A percentile compares a stretch with the other conserved stretches of the same genome.
These are phyloP conservation scores for Xestia rhomboidea DNA, from an alignment of 2,888 invertebrate species.

Conservation along the genomic window DNA sequence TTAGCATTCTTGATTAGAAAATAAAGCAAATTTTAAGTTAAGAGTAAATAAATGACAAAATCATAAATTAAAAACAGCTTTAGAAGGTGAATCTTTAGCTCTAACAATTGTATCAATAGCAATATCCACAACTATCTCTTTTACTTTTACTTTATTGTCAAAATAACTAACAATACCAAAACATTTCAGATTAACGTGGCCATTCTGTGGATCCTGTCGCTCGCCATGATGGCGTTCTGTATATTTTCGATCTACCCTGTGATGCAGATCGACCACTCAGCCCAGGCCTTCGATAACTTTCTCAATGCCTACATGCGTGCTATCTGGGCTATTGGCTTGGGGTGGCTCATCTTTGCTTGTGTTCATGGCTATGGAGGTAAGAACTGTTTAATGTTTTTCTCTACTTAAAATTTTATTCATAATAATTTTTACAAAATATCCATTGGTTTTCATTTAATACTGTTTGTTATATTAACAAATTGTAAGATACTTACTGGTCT, in stretches of 20 bases:
- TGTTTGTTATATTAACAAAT: too few relatives aligned
- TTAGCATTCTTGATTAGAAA: background rate
- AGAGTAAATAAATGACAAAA: background rate
- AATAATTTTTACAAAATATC: background rate
- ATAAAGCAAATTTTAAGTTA: background rate
- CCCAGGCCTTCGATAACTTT: slow-evolving; percentile 76
- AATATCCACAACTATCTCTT: too few relatives aligned
- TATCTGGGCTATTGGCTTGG: slow-evolving; percentile 82
- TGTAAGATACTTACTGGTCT: background rate
- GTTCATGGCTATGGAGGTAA: slow-evolving; percentile 87
- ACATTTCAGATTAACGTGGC: slow-evolving; percentile 70
- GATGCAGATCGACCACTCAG: slow-evolving; percentile 70
- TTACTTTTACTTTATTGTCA: background rate
- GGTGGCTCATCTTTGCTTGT: slow-evolving; percentile 87
- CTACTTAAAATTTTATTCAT: background rate
- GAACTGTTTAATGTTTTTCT: slow-evolving; percentile 6
- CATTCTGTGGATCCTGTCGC: slow-evolving; percentile 73
- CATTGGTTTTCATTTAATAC: background rate
- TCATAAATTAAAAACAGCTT: background rate
- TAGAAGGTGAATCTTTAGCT: background rate
- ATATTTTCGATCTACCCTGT: slow-evolving; percentile 79
- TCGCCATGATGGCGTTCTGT: slow-evolving; percentile 75
- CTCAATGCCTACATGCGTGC: slow-evolving; percentile 82
- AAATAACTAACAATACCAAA: background rate
- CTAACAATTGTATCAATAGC: background rate